Percentiles rank a stretch among this genome's conserved stretches.
These are phyloP conservation scores for Rapana venosa DNA, from an alignment of 2,888 invertebrate genomes.

Conservation along the genomic window DNA sequence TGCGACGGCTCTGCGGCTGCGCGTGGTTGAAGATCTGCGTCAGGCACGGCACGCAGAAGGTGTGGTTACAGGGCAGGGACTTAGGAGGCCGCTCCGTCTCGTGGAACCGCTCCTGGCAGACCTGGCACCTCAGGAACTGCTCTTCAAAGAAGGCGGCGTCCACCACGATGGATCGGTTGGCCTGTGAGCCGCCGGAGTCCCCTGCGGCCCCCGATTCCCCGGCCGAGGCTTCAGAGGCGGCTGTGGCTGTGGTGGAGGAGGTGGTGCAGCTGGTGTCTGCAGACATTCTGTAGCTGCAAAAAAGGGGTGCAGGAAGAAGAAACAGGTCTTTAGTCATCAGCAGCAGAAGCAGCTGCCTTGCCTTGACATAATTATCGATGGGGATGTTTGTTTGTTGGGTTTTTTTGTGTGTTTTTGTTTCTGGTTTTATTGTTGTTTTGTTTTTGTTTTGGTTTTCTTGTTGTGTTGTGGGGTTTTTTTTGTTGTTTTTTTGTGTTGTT, in stretches of 20 bases:
- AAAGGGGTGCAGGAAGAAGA: too few relatives aligned
- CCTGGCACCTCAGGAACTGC: slow-evolving; percentile 70
- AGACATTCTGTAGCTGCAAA: slow-evolving; percentile 30
- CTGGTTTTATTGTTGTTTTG: neutral
- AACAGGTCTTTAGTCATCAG: too few relatives aligned
- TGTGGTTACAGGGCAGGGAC: slow-evolving; percentile 73
- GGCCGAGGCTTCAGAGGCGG: slow-evolving; percentile 5
- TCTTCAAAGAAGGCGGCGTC: slow-evolving; percentile 73
- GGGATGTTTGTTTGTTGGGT: neutral
- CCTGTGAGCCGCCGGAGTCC: neutral
- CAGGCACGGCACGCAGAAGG: slow-evolving; percentile 71
- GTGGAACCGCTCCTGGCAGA: slow-evolving; percentile 69
- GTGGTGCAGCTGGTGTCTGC: neutral
- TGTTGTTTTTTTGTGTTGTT: neutral
- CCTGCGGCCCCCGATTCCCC: neutral
- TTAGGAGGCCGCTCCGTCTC: slow-evolving; percentile 66
- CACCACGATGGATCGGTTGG: slow-evolving; percentile 67
- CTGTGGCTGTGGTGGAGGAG: neutral
- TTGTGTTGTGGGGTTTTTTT: neutral
- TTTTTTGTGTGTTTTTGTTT: neutral
- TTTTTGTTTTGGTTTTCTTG: neutral
- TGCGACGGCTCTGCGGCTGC: slow-evolving; percentile 60
- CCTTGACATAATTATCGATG: too few relatives aligned
- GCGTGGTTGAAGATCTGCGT: slow-evolving; percentile 70
- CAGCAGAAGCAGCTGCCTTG: too few relatives aligned